These are phyloP conservation scores for Diabrotica balteata DNA, from an alignment of 2,888 invertebrate species.

Conservation along the genomic window DNA sequence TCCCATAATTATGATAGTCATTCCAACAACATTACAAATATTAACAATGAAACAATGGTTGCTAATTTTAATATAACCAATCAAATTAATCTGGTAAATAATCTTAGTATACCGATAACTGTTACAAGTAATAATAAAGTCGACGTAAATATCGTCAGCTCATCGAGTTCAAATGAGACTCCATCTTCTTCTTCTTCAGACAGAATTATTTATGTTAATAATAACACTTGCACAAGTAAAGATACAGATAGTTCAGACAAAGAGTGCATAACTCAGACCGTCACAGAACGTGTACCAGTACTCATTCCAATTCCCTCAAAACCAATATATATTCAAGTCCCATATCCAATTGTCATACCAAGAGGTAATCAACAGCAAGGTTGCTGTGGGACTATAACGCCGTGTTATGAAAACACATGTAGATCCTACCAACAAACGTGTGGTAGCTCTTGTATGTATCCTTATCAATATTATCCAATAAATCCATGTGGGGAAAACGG, in stretches of 20 bases:
- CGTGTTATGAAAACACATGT: background rate
- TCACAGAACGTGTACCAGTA: conserved; percentile 2
- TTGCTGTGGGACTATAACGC: background rate
- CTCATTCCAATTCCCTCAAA: background rate
- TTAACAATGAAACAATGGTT: background rate
- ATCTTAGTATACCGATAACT: background rate
- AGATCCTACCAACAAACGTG: background rate
- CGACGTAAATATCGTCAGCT: background rate
- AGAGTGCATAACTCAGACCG: too few relatives aligned
- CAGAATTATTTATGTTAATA: background rate
- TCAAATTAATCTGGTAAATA: background rate
- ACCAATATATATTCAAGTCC: background rate
- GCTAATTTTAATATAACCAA: background rate
- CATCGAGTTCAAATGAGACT: background rate
- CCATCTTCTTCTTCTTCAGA: background rate
- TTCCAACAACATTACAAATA: background rate
- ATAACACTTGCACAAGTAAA: background rate
- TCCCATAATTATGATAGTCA: background rate
- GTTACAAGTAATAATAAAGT: background rate
- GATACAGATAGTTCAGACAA: background rate
- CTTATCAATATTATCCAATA: background rate
- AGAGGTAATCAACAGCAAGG: background rate
- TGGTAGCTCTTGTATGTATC: background rate
- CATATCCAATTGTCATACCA: background rate
- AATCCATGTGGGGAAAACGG: background rate